Evolutionary conservation across 2,888 invertebrate species (phyloP), one percentile per base, ranked within the genome.

Genomic region (Chymomyza fuscimana): DNA sequence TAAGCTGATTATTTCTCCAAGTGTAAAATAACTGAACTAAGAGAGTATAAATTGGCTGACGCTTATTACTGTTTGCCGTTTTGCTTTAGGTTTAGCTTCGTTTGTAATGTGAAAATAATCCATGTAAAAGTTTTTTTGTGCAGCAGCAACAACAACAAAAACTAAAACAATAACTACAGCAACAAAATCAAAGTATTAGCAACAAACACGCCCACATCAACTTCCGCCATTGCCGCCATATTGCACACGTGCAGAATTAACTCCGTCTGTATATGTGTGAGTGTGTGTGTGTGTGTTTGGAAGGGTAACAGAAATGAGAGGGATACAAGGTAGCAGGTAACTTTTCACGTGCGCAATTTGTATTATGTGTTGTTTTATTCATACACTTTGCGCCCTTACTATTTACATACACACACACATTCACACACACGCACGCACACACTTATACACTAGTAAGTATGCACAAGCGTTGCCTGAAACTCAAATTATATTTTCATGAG

Each of bases 71-170:
- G 71, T 69, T 80, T 77, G 74, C 61, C 64, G 61, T 67, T 70
- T 72, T 58, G 63, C 40, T 70, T 71, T 74, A 15, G 58, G 7
- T 15, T 58, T 58, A 54, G 52, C 16, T 46, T 81, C 87, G 87
- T 70, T 86, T 76, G 79, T 79, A 79, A 84, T 84, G 80, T 76
- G 87, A 86, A 86, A 86, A 86, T 84, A 88, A 88, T 86, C 87
- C 79, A 74, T 69, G 74, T 74, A 73, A 78, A 72, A 76, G 76
- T 58, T 58, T 58, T 29, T 22, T 25, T 25, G 22, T 78, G n/a
- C 36, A n/a, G 40, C 32, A 36, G 9, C 60, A 36, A 60, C 15
- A 60, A 36, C 60, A 60, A 10, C 56, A 25, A 25, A 25, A 25
- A 25, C 25, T 25, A 25, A 25, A 56, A 56, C 59, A 67, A 60